Base-by-base conservation (phyloP, 2,797 vertebrate genomes). In the Cynodonichthys magdalenae region DNA sequence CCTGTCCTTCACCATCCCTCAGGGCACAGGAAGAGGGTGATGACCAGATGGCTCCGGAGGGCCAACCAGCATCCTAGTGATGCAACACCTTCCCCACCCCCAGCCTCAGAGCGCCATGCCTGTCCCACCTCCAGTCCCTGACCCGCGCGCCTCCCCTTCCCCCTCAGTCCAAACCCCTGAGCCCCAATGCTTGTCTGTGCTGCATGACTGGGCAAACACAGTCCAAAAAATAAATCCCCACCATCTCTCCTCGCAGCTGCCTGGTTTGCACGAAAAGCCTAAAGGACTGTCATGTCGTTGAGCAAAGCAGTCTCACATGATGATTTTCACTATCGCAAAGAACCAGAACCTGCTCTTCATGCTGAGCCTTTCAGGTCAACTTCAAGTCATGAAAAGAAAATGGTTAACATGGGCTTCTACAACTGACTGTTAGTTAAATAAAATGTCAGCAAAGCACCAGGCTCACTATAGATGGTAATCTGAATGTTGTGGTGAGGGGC, bases 21-120 rank as follows among this genome's bases (percentile, higher is more conserved):
- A 75, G 81, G 75, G 75, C 39, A 54, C 53, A 7, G 70, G 76
- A 72, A 83, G 66, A 78, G 75, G 79, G 80, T 76, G 83, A 69
- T 45, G 82, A 82, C 90, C 92, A 94, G 92, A 94, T 94, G 93
- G 93, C 83, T 84, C 80, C 79, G 66, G 77, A 83, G 82, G 84
- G 52, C 85, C 90, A 66, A 75, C 61, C 85, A 79, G 84, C 74
- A 84, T 84, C 84, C 86, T 63, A 71, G 59, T 54, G 56, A 42
- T 50, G 69, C 59, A 80, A 69, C 79, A 77, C 83, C 82, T 71
- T 74, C 80, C 86, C 87, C 52, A 76, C 84, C 90, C 89, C 84
- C 84, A 86, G 42, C 79, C 64, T 74, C 66, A 59, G 59, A 80
- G 75, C 75, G 74, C 65, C 74, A 72, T 51, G 70, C 73, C 75